Base-by-base conservation (phyloP, 1,140 invertebrate genomes). In the Drosophila malerkotliana region DNA sequence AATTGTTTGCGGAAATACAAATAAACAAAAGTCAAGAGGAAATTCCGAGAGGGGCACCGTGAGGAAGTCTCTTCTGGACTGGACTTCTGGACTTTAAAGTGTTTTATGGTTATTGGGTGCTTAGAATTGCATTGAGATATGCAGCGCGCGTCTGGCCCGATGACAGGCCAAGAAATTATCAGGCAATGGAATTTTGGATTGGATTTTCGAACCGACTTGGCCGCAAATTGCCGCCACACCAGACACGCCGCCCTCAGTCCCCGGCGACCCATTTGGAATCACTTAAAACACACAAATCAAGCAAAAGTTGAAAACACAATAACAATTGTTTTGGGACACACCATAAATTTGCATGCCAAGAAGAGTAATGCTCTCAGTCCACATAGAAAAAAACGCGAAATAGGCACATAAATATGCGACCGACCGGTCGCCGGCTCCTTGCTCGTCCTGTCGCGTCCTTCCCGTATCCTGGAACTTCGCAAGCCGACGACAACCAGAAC, bases 231-330 rank as follows among this genome's bases (percentile, higher is more conserved):
- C 66, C 62, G 64, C 18, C 49, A 21, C 18, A 24, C 34, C 30
- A 21, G 12, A 34, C 34, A 24, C 21, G 30, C 21, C n/a, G 9
- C 44, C 12, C 26, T 45, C 8, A 49, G 67, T 64, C 81, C 81
- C 81, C 58, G 71, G 83, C 75, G 82, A 88, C 83, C 83, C 82
- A 85, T 85, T 85, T 77, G 83, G 80, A 85, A 88, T 88, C 83
- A 88, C 83, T 88, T 88, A 88, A 88, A 88, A 88, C 67, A 79
- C 83, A 88, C 83, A 88, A 88, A 88, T 88, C 83, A 88, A 88
- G 84, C 83, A 89, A 89, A 89, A 87, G 79, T 89, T 88, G 79
- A 83, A 75, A 88, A 88, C 79, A 88, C 83, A 88, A 88, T 89
- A 88, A 88, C 83, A 88, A 88, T 88, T 88, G 83, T 88, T 88